Evolutionary conservation across 2,888 invertebrate species (phyloP), one percentile per base, ranked within the genome.

Genomic region (Palloptera scutellata): DNA sequence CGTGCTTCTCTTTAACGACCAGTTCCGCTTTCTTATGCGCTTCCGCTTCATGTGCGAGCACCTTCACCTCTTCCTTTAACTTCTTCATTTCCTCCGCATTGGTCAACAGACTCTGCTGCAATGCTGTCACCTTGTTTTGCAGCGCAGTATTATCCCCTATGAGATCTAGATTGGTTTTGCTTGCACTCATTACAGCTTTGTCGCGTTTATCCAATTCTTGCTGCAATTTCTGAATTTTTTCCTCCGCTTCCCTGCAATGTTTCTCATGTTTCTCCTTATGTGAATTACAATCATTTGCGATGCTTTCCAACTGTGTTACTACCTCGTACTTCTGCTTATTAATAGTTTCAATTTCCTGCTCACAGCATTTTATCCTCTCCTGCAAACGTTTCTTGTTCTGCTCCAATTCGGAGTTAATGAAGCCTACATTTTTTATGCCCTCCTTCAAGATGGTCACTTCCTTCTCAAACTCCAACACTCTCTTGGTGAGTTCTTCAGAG

Each of bases 1-100:
- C 74, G 57, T 72, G 71, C 40, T 73, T 73, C 1, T 59, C 65
- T 58, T 75, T 76, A 0, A 74, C 54, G 12, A 59, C 42, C 43
- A 64, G 41, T 63, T 74, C 74, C 0, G 74, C 62, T 48, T 66
- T 41, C 40, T 61, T 61, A 11, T 74, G 53, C 20, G 68, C 45
- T 9, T 73, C 64, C 57, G 70, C 66, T 43, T 73, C 69, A 1
- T 20, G 9, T 11, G 67, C 62, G 51, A 66, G 70, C 1, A n/a
- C 1, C 1, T 58, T 40, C 0, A 67, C 30, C 1, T 62, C 43
- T 10, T 69, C 63, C 15, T 71, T 57, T 1, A 71, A 13, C 2
- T 61, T 42, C 0, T 55, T 48, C n/a, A 71, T 53, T 48, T 70
- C 66, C 17, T 55, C 55, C 12, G 30, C 51, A 40, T 45, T 66